These are phyloP conservation scores for Salvelinus sp. DNA, from an alignment of 2,113 vertebrate genomes.

Conservation along the genomic window DNA sequence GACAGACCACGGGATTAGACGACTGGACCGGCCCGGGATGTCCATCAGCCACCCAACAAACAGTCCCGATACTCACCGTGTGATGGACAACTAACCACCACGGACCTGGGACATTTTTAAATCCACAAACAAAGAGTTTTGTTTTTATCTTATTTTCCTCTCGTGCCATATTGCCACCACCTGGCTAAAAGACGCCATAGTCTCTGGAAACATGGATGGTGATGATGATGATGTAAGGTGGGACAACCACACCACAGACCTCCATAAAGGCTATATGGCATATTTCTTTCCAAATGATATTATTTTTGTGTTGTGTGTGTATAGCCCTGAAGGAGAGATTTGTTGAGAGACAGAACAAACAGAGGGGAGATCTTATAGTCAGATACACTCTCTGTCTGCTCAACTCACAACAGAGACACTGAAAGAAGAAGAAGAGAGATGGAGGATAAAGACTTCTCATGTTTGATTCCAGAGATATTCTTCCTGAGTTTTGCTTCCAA, in stretches of 20 bases:
- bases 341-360: constrained; percentile 42
- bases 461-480: constrained; percentile 41
- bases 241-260: neutral
- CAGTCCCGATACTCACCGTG: neutral
- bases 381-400: constrained; percentile 40
- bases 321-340: constrained; percentile 18
- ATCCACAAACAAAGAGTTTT: neutral
- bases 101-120: constrained; percentile 21
- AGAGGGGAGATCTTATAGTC: constrained; percentile 28
- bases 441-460: constrained; percentile 10
- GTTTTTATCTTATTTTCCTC: neutral
- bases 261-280: constrained; percentile 30
- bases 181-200: neutral
- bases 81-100: neutral
- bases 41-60: constrained; percentile 18
- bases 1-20: constrained; percentile 37
- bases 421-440: constrained; percentile 15
- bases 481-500: constrained; percentile 45
- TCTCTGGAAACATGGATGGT: neutral
- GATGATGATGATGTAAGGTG: too few relatives aligned
- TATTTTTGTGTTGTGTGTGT: constrained; percentile 44
- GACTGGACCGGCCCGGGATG: constrained; percentile 19
- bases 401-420: neutral
- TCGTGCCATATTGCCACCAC: neutral
- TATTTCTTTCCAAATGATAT: constrained; percentile 39